Conservation (phyloP, 2,888 invertebrate genomes). For the Hetaerina titia region DNA sequence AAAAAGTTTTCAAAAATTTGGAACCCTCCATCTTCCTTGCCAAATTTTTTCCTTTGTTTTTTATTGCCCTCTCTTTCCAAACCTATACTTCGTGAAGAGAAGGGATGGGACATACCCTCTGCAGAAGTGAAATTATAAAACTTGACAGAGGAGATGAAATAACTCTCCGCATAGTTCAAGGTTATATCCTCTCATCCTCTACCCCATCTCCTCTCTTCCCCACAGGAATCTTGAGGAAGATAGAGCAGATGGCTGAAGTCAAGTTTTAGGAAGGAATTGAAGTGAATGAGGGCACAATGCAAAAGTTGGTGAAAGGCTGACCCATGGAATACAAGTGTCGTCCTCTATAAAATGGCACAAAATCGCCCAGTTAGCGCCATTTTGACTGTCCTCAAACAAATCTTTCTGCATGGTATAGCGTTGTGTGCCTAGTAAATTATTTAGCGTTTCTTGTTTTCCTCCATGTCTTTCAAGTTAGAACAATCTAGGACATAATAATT, state of each 20-base stretch:
- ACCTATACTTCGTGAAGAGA: neutral
- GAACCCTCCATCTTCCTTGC: neutral
- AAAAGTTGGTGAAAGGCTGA: neutral
- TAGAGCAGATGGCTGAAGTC: neutral
- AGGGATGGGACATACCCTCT: neutral
- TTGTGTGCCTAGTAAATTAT: too few relatives aligned
- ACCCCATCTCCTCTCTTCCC: neutral
- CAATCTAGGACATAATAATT: neutral
- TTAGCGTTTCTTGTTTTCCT: too few relatives aligned
- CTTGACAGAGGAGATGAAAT: constrained; percentile 54
- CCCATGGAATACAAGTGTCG: neutral
- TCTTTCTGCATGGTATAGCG: neutral
- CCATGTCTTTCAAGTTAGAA: neutral
- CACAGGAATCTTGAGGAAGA: constrained; percentile 8
- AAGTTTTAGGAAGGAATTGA: neutral
- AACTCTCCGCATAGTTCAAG: constrained; percentile 51
- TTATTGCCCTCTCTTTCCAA: neutral
- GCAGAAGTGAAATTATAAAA: constrained; percentile 43
- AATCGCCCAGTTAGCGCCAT: neutral
- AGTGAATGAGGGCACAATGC: neutral
- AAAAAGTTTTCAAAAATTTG: neutral
- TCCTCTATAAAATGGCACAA: neutral
- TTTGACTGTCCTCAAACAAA: neutral
- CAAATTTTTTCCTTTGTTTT: neutral
- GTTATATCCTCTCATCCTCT: neutral